phyloP scores from a whole-genome alignment of 2,888 invertebrate genomes.

The Leptopilina myrica region DNA sequence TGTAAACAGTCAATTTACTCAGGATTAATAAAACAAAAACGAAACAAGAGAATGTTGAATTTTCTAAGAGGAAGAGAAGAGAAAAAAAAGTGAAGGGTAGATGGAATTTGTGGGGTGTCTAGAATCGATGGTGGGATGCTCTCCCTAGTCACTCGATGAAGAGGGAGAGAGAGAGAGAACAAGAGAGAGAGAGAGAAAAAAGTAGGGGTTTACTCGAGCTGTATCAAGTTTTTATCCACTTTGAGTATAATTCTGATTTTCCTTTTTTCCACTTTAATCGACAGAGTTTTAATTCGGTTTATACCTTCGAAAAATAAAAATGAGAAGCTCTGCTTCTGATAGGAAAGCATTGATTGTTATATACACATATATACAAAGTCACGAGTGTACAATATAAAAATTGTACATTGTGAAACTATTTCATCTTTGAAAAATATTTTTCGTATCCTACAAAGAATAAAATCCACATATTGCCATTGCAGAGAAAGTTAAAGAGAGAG shows the following conservation, averaged over 20 bases:
- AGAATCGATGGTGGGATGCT: constrained; percentile 24
- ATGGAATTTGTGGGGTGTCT: constrained; percentile 26
- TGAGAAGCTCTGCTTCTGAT: not conserved
- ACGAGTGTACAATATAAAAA: not conserved
- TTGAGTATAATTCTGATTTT: constrained; percentile 12
- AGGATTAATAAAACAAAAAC: not conserved
- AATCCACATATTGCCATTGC: not conserved
- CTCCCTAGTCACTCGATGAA: not conserved
- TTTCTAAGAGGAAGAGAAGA: constrained; percentile 5
- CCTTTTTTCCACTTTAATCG: not conserved
- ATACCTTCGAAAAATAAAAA: constrained; percentile 11
- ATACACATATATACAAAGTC: not conserved
- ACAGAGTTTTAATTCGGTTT: constrained; percentile 15
- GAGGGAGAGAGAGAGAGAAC: not conserved
- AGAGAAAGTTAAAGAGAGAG: too few relatives aligned
- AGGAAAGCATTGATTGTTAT: constrained; percentile 9
- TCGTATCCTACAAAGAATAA: not conserved
- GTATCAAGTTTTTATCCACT: constrained; percentile 19
- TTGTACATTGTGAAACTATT: not conserved
- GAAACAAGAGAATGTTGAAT: constrained; percentile 4
- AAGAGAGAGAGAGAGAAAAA: not conserved
- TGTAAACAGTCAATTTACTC: not conserved
- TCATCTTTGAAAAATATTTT: constrained; percentile 25
- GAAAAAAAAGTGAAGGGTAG: not conserved
- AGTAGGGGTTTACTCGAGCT: constrained; percentile 2